Conservation (phyloP, 2,888 invertebrate genomes). For the Dasypolia templi region DNA sequence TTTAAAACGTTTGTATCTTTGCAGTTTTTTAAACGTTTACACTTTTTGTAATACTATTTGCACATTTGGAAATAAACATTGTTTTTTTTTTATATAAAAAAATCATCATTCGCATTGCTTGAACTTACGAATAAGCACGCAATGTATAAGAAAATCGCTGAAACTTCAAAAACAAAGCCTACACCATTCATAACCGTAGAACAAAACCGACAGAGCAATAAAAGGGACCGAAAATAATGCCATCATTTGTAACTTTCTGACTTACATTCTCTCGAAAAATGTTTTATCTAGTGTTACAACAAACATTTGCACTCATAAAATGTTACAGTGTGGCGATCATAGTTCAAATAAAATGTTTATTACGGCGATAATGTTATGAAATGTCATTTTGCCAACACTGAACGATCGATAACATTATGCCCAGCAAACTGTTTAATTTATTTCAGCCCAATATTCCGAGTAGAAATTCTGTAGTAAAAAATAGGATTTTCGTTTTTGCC, state of each 20-base stretch:
- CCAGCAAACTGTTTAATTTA: not conserved
- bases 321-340: constrained; percentile 33
- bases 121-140: not conserved
- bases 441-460: not conserved
- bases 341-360: constrained; percentile 43
- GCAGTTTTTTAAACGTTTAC: too few relatives aligned
- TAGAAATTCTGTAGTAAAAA: not conserved
- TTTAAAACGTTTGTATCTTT: too few relatives aligned
- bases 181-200: constrained; percentile 20
- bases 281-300: constrained; percentile 51
- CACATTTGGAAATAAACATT: too few relatives aligned
- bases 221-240: constrained; percentile 48
- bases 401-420: not conserved
- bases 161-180: constrained; percentile 35
- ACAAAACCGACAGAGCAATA: constrained; percentile 43
- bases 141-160: not conserved
- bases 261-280: constrained; percentile 48
- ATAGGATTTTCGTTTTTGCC: not conserved
- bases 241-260: constrained; percentile 52
- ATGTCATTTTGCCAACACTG: not conserved
- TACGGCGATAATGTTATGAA: constrained; percentile 28
- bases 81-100: too few relatives aligned
- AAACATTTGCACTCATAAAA: constrained; percentile 53
- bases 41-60: too few relatives aligned
- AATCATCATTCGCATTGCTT: too few relatives aligned